A percentile compares a stretch with the other conserved stretches of the same genome.
phyloP scores from a whole-genome alignment of 2,888 invertebrate species.

The Flexamia atlantica region DNA sequence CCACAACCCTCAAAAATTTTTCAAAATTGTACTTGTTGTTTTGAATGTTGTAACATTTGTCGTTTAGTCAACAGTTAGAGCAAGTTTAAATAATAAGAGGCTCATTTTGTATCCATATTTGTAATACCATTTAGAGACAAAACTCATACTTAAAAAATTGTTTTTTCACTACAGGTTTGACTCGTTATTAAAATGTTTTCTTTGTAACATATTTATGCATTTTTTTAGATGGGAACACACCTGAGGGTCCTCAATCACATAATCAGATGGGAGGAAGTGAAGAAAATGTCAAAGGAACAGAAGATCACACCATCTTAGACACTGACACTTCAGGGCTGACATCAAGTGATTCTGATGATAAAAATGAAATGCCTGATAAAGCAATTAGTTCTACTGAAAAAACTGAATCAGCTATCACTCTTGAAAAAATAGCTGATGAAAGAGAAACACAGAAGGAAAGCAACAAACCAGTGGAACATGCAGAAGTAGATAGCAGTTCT shows the following conservation, averaged over 20 bases:
- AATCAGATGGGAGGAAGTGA: conserved; percentile 72
- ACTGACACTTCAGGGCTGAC: background rate
- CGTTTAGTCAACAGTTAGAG: too few relatives aligned
- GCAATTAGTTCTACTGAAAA: background rate
- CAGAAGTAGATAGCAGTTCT: background rate
- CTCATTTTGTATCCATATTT: too few relatives aligned
- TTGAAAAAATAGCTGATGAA: background rate
- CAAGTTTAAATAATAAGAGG: too few relatives aligned
- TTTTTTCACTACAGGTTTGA: too few relatives aligned
- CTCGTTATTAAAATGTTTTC: too few relatives aligned
- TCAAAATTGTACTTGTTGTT: too few relatives aligned
- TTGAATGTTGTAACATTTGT: too few relatives aligned
- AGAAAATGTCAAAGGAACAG: conserved; percentile 11
- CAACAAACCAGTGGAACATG: background rate
- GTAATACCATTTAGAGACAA: too few relatives aligned
- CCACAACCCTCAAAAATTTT: too few relatives aligned
- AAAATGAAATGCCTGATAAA: background rate
- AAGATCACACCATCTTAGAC: background rate
- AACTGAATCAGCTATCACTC: background rate
- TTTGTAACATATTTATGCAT: too few relatives aligned
- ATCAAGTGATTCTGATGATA: background rate
- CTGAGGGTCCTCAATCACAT: conserved; percentile 75
- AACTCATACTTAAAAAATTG: too few relatives aligned
- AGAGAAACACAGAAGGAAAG: background rate
- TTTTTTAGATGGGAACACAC: conserved; percentile 72